Conservation (phyloP, 2,888 invertebrate species). For the Eurytoma californica region DNA sequence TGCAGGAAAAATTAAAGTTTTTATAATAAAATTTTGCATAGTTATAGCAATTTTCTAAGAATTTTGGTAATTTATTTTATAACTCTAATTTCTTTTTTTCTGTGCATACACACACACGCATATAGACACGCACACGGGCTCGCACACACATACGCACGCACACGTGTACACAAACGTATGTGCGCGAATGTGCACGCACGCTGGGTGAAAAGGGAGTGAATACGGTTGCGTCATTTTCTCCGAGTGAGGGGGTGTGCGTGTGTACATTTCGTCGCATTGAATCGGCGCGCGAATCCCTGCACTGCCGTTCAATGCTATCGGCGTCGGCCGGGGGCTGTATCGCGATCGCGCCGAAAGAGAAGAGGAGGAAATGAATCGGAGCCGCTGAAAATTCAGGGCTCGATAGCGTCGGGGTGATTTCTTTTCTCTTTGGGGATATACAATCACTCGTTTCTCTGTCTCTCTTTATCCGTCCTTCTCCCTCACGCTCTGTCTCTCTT, state of each 20-base stretch:
- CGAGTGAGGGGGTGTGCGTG: neutral
- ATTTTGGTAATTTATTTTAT: no score
- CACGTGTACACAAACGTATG: no score
- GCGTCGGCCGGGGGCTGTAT: neutral
- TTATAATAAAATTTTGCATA: no score
- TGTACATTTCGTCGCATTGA: slow-evolving; percentile 41
- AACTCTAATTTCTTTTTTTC: no score
- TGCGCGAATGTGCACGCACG: neutral
- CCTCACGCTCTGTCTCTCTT: no score
- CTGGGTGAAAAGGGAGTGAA: slow-evolving; percentile 14
- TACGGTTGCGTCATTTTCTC: slow-evolving; percentile 41
- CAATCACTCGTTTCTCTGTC: no score
- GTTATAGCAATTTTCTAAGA: no score
- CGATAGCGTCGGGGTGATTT: neutral
- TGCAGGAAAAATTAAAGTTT: no score
- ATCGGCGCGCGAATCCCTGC: slow-evolving; percentile 2
- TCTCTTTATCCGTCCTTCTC: no score
- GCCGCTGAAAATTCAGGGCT: neutral
- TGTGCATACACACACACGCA: no score
- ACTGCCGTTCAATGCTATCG: slow-evolving; percentile 13
- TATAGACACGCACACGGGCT: no score
- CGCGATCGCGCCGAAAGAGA: slow-evolving; percentile 8
- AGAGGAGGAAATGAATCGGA: neutral
- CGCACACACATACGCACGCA: no score
- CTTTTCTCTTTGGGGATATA: neutral